phyloP scores from a whole-genome alignment of 2,797 vertebrate species.

The Pantherophis alleghaniensis region DNA sequence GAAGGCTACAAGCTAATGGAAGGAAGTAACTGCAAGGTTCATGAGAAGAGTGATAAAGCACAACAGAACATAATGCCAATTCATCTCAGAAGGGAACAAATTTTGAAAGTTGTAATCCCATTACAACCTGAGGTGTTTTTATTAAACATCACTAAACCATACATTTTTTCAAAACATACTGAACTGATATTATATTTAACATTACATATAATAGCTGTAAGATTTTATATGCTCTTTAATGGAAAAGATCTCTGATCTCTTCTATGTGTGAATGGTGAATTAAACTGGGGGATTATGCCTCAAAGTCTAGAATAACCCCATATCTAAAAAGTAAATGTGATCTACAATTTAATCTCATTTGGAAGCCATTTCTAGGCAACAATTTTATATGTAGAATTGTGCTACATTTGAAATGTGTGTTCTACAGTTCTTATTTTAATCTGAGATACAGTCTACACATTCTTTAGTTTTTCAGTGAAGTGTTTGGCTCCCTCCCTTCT shows the following conservation, averaged over 20 bases:
- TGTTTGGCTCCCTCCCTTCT: background rate
- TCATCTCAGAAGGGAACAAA: background rate
- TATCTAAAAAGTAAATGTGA: background rate
- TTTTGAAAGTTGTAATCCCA: background rate
- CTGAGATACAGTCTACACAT: background rate
- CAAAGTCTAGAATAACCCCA: background rate
- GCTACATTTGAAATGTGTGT: background rate
- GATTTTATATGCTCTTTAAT: background rate
- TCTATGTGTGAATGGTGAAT: background rate
- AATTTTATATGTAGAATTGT: background rate
- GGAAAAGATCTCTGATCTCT: background rate
- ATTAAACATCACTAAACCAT: background rate
- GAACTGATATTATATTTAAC: background rate
- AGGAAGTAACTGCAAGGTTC: background rate
- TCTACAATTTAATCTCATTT: background rate
- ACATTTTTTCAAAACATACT: background rate
- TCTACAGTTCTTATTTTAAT: background rate
- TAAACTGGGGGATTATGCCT: background rate
- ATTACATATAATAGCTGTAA: background rate
- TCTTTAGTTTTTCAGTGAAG: background rate
- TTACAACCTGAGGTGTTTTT: background rate
- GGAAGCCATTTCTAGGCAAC: background rate
- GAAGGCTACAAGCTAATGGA: background rate
- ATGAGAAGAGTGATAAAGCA: background rate
- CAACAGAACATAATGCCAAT: background rate